Evolutionary conservation across 1,140 invertebrate genomes (phyloP).

Genomic region (Neoseiulus cucumeris): DNA sequence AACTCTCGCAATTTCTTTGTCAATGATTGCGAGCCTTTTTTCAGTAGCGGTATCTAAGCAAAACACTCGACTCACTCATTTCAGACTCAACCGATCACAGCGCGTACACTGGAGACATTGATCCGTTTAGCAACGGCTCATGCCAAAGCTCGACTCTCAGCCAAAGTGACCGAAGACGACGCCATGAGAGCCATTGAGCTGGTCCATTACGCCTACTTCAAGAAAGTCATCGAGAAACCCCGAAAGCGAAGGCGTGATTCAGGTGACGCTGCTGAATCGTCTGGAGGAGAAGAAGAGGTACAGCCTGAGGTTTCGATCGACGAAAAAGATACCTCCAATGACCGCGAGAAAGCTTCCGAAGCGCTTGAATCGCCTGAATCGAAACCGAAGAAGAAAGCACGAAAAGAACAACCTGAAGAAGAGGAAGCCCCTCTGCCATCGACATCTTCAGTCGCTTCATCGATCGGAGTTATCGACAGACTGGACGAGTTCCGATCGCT

Average conservation of each 20-base stretch:
- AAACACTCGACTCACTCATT: too few relatives aligned
- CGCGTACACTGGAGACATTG: constrained; percentile 83
- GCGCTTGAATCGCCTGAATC: not conserved
- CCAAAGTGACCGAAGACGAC: constrained; percentile 56
- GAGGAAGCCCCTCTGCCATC: constrained; percentile 7
- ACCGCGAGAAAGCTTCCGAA: not conserved
- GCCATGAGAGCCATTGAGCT: constrained; percentile 83
- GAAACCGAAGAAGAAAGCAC: constrained; percentile 1
- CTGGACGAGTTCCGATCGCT: constrained; percentile 26
- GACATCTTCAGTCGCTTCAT: not conserved
- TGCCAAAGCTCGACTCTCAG: constrained; percentile 77
- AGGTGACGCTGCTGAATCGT: constrained; percentile 20
- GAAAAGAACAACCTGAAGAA: not conserved
- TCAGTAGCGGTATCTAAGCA: too few relatives aligned
- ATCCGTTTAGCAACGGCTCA: constrained; percentile 96
- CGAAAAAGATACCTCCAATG: constrained; percentile 4
- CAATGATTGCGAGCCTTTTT: too few relatives aligned
- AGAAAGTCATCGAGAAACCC: constrained; percentile 60
- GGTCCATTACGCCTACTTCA: constrained; percentile 91
- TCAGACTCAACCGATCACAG: constrained; percentile 91
- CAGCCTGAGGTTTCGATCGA: too few relatives aligned
- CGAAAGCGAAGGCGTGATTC: constrained; percentile 37
- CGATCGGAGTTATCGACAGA: constrained; percentile 4
- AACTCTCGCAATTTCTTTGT: too few relatives aligned
- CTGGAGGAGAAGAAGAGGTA: constrained; percentile 17